phyloP scores from a whole-genome alignment of 2,113 vertebrate species.

The Thymallus thymallus region DNA sequence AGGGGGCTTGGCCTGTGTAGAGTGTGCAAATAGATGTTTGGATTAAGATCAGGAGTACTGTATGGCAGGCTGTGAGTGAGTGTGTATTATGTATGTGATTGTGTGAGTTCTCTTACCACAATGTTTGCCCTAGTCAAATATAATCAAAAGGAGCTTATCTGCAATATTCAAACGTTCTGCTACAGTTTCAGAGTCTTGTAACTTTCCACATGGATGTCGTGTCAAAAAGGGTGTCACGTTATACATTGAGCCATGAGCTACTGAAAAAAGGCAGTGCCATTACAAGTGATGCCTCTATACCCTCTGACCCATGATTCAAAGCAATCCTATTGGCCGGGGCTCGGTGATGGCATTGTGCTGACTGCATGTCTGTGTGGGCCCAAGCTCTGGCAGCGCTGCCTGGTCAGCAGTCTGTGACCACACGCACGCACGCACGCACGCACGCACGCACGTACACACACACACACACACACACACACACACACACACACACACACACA shows the following conservation, averaged over 20 bases:
- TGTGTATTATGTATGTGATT: neutral
- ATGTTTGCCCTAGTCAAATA: no score
- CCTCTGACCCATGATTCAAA: neutral
- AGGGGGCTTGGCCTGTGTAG: neutral
- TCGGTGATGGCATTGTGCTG: constrained; percentile 48
- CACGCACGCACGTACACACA: neutral
- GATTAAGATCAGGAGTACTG: neutral
- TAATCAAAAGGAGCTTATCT: neutral
- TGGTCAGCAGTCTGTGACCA: constrained; percentile 49
- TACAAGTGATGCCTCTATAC: neutral
- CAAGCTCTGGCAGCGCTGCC: constrained; percentile 38
- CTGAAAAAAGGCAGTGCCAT: neutral
- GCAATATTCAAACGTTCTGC: no score
- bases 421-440: neutral
- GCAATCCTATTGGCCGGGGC: neutral
- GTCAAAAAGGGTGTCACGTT: neutral
- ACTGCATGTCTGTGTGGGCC: constrained; percentile 51
- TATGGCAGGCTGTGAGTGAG: neutral
- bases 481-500: neutral
- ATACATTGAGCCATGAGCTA: neutral
- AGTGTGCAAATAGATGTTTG: neutral
- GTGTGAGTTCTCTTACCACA: neutral
- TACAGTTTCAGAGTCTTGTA: neutral
- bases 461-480: constrained; percentile 1
- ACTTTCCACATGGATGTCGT: neutral